A percentile compares a stretch with the other conserved stretches of the same genome.
phyloP scores from a whole-genome alignment of 2,113 vertebrate species.

The Peromyscus leucopus region DNA sequence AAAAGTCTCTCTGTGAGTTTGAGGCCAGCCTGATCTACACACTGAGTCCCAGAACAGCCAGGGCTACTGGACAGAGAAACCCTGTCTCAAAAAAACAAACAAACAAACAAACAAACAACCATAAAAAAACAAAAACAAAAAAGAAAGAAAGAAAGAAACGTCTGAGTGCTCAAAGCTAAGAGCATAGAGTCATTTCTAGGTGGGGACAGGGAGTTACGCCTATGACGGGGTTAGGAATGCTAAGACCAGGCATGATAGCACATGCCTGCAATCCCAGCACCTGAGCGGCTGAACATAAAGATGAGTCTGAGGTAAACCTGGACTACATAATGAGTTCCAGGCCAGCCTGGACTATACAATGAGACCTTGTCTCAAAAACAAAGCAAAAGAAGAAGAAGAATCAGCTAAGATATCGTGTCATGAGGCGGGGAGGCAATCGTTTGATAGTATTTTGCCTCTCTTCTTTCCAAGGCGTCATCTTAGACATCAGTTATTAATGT shows the following conservation, averaged over 20 bases:
- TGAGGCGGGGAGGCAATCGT: background rate
- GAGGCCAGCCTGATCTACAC: too few species aligned
- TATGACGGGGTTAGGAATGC: background rate
- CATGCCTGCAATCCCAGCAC: background rate
- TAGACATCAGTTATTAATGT: background rate
- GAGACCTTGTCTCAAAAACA: background rate
- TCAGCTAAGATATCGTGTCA: background rate
- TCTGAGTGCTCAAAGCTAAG: constrained; percentile 8
- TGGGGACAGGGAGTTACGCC: background rate
- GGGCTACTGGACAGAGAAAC: too few species aligned
- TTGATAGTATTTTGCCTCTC: background rate
- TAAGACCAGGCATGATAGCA: too few species aligned
- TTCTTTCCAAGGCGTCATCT: background rate
- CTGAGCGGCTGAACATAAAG: too few species aligned
- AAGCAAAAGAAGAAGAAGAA: background rate
- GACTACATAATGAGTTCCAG: background rate
- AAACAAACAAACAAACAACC: too few species aligned
- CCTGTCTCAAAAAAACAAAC: too few species aligned
- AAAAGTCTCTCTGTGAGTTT: too few species aligned
- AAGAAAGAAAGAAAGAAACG: background rate
- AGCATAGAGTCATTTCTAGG: constrained; percentile 21
- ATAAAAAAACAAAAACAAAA: too few species aligned
- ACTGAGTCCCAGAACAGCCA: too few species aligned
- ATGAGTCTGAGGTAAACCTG: background rate
- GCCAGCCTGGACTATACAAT: background rate